Evolutionary conservation across 2,888 invertebrate species (phyloP), one percentile per base, ranked within the genome.

Genomic region (Apotomis betuletana): DNA sequence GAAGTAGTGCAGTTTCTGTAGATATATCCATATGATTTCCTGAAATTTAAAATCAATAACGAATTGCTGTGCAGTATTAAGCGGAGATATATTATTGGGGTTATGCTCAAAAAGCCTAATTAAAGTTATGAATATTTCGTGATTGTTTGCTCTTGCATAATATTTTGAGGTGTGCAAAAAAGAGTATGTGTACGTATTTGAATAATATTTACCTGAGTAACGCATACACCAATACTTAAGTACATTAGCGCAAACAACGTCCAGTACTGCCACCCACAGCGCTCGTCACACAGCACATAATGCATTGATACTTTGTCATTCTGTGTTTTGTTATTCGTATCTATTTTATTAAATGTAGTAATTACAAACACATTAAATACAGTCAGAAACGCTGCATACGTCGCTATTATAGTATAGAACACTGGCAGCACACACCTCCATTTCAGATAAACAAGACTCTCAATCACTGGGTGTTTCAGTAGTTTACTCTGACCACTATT

Each of bases 21-120:
- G 41, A 46, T 54, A 60, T n/a, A 54, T 54, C 27, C 60, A 60
- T 8, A 68, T 5, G n/a, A 13, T 60, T 68, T 60, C 60, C 60
- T 68, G 60, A 4, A 68, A 68, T 9, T 6, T 41, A 41, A 27
- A 27, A 27, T 27, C 1, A 27, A 27, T 27, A 27, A 27, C 27
- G 27, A 2, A 27, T 27, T 27, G 1, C 27, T 27, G 1, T 27
- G 27, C 27, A 27, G 15, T 15, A 15, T 15, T 15, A 15, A 15
- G 15, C 15, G 15, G 15, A 15, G 15, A 15, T 15, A 15, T 15
- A 15, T 15, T 15, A 15, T 15, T 15, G 15, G 27, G 27, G 27
- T 27, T 27, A 27, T 27, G 27, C 27, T 27, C 27, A 27, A 27
- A 27, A 15, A 27, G 1, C 27, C 27, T 27, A 27, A 27, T 27